These are phyloP conservation scores for Pissodes strobi DNA, from an alignment of 1,140 invertebrate species.

Conservation along the genomic window DNA sequence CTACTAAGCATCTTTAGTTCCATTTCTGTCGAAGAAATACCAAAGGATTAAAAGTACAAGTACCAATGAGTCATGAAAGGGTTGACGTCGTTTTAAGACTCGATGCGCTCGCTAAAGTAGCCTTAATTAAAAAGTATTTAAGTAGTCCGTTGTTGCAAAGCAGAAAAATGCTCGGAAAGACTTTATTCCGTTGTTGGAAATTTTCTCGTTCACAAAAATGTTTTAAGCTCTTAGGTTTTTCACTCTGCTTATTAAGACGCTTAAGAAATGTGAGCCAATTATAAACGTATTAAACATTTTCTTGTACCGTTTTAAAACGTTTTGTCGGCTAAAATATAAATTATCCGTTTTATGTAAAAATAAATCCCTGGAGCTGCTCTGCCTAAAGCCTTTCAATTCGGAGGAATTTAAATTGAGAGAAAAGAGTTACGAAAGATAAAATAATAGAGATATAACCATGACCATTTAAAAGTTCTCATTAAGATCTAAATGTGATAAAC, in stretches of 20 bases:
- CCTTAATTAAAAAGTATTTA: slow-evolving; percentile 45
- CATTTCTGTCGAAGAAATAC: slow-evolving; percentile 40
- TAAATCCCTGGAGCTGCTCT: no score
- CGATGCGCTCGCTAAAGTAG: slow-evolving; percentile 35
- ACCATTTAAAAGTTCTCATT: no score
- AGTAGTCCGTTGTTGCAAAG: slow-evolving; percentile 32
- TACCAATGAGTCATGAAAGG: slow-evolving; percentile 42
- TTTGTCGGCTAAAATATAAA: no score
- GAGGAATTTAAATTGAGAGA: no score
- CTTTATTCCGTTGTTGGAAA: slow-evolving; percentile 25
- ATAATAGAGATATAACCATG: no score
- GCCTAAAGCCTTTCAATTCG: no score
- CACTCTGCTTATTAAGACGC: slow-evolving; percentile 15
- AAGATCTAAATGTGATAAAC: no score
- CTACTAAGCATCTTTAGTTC: slow-evolving; percentile 39
- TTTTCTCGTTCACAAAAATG: slow-evolving; percentile 5
- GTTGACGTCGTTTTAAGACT: slow-evolving; percentile 39
- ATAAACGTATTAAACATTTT: neutral
- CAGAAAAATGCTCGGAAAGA: slow-evolving; percentile 36
- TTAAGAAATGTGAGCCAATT: slow-evolving; percentile 9
- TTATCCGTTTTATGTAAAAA: no score
- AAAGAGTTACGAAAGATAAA: no score
- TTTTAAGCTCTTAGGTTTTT: slow-evolving; percentile 13
- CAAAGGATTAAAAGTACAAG: slow-evolving; percentile 40
- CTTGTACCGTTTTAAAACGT: no score